Evolutionary conservation across 1,140 invertebrate species (phyloP).

Genomic region (Homalodisca vitripennis): DNA sequence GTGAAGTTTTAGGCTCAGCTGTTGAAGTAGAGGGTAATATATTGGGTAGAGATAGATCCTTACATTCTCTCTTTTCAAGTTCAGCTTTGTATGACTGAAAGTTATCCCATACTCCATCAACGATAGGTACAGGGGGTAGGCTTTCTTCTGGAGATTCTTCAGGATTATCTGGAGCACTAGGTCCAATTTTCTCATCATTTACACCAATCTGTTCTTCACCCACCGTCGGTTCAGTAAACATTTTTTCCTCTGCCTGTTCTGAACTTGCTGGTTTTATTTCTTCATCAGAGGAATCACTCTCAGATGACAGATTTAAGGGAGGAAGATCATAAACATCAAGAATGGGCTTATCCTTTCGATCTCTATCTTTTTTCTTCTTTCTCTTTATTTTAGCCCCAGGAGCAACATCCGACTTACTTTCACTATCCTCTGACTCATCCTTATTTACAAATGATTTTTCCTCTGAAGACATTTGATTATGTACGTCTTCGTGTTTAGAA

Average conservation of each 20-base stretch:
- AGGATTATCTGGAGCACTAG: constrained; percentile 11
- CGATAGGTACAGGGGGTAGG: constrained; percentile 49
- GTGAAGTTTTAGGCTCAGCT: constrained; percentile 30
- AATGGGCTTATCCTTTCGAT: constrained; percentile 45
- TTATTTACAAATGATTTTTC: constrained; percentile 23
- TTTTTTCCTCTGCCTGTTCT: constrained; percentile 15
- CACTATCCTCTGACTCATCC: constrained; percentile 19
- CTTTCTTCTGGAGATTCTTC: constrained; percentile 15
- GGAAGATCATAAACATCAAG: constrained; percentile 66
- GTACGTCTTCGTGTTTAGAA: constrained; percentile 61
- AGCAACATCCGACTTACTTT: constrained; percentile 37
- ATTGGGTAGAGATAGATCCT: constrained; percentile 23
- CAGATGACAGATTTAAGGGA: too few relatives aligned
- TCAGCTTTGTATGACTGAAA: constrained; percentile 68
- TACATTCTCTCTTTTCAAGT: constrained; percentile 50
- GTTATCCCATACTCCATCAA: constrained; percentile 79
- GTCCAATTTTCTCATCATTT: constrained; percentile 22
- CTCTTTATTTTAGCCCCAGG: constrained; percentile 39
- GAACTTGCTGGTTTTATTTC: constrained; percentile 48
- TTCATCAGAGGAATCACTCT: constrained; percentile 71
- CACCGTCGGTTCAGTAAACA: constrained; percentile 4
- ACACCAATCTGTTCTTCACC: constrained; percentile 20
- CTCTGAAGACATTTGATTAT: constrained; percentile 44
- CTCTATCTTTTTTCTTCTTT: constrained; percentile 41
- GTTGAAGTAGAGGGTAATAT: constrained; percentile 2